Evolutionary conservation across 2,113 vertebrate species (phyloP).

Genomic region (Procapra przewalskii): DNA sequence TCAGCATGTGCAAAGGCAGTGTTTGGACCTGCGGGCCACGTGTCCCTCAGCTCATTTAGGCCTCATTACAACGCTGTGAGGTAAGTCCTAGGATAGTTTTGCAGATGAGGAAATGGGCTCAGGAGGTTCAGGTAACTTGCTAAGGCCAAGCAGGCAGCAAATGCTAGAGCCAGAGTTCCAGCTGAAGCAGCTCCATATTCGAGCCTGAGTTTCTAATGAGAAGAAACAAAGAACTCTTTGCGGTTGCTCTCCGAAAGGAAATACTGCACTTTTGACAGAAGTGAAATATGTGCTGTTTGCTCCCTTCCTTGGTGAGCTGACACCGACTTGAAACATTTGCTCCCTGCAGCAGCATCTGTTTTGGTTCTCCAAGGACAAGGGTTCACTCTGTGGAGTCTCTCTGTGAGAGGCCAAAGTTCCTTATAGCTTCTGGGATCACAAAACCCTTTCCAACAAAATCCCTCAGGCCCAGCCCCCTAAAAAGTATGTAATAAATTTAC

Average conservation of each 20-base stretch:
- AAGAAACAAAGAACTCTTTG: background rate
- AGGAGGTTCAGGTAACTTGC: background rate
- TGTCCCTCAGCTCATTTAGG: background rate
- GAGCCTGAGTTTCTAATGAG: background rate
- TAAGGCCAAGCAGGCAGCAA: background rate
- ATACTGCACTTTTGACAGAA: background rate
- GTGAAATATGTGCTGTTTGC: background rate
- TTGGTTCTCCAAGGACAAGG: conserved; percentile 37
- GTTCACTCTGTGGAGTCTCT: conserved; percentile 41
- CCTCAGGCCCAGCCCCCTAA: conserved; percentile 61
- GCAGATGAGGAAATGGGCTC: background rate
- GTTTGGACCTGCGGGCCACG: no score
- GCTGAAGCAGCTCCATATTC: background rate
- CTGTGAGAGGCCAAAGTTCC: conserved; percentile 57
- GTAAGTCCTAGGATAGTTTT: background rate
- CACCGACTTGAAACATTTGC: conserved; percentile 31
- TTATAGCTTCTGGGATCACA: conserved; percentile 53
- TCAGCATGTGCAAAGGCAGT: background rate
- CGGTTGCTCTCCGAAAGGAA: background rate
- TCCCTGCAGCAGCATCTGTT: conserved; percentile 36
- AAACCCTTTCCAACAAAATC: conserved; percentile 66
- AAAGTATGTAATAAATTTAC: conserved; percentile 68
- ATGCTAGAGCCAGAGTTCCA: background rate
- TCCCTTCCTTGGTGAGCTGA: conserved; percentile 41
- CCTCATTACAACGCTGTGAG: background rate